Base-by-base conservation (phyloP, 1,140 invertebrate genomes). In the Tetramorium alpestre region DNA sequence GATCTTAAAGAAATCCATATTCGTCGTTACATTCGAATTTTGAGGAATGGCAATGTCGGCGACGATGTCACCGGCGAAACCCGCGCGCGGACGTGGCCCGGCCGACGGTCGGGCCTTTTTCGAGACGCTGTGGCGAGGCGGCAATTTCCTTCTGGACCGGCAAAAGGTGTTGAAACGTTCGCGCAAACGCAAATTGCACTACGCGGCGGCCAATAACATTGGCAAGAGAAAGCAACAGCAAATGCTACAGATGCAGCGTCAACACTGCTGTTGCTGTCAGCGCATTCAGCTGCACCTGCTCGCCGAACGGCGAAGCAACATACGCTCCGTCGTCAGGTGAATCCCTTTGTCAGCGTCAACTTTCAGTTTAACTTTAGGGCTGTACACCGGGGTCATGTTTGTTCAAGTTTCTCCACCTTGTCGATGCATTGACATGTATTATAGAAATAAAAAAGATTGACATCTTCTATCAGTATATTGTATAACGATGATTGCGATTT, bases 301-400 rank as follows among this genome's bases (percentile, higher is more conserved):
- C 25, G 91, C 94, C 78, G 93, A 93, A 85, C 93, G 93, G 70
- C 93, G 93, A 72, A 93, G 91, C 87, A 94, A 92, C 82, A 67
- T 95, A 25, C 94, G 94, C 85, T 95, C 94, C 64, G 94, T 95
- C 76, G 93, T 95, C 90, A 95, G 94, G 94, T 95, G 93, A 94
- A 91, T 89, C 81, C 78, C 18, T 16, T 73, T 33, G 44, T 28
- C 8, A 67, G 7, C n/a, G 51, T 33, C 49, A 51, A 18, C 13
- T 58, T 75, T 49, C 25, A 60, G 13, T 16, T 60, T 5, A 18
- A 75, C 60, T 7, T 22, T 64, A 64, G 2, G 4, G n/a, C 16
- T 22, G 10, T n/a, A 77, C 25, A 38, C 18, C 16, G 70, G 28
- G 16, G 5, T 62, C 13, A 60, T 58, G 16, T 41, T 25, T 76